Percentiles rank a stretch among this genome's conserved stretches.
Evolutionary conservation across 2,888 invertebrate genomes (phyloP).

Genomic region (Ethmia dodecea): DNA sequence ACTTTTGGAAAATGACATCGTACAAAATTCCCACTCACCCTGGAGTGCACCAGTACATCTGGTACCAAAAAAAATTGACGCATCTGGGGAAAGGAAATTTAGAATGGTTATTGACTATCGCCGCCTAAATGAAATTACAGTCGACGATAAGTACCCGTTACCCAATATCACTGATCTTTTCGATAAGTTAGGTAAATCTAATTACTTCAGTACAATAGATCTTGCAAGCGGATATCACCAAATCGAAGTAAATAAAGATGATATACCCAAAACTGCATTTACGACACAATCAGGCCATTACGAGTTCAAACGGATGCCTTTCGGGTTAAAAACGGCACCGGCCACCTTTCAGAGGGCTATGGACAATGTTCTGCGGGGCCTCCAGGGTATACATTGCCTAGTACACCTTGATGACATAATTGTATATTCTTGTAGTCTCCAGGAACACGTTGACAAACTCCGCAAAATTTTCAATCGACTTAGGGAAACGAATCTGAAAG

Average conservation of each 20-base stretch:
- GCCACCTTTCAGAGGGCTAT: slow-evolving; percentile 23
- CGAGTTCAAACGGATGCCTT: slow-evolving; percentile 7
- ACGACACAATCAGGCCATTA: slow-evolving; percentile 24
- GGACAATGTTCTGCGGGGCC: slow-evolving; percentile 20
- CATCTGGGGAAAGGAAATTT: slow-evolving; percentile 18
- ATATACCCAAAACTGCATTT: slow-evolving; percentile 12
- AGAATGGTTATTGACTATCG: slow-evolving; percentile 22
- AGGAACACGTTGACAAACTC: slow-evolving; percentile 22
- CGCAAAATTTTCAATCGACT: slow-evolving; percentile 21
- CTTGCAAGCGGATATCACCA: slow-evolving; percentile 15
- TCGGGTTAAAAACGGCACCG: slow-evolving; percentile 11
- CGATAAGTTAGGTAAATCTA: slow-evolving; percentile 10
- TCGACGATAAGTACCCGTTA: slow-evolving; percentile 13
- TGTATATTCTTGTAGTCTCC: slow-evolving; percentile 23
- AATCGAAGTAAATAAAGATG: slow-evolving; percentile 7
- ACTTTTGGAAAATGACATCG: slow-evolving; percentile 28
- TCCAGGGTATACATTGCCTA: slow-evolving; percentile 22
- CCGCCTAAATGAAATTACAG: slow-evolving; percentile 9
- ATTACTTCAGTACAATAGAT: slow-evolving; percentile 10
- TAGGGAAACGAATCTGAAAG: slow-evolving; percentile 15
- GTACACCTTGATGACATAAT: slow-evolving; percentile 34
- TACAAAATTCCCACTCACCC: slow-evolving; percentile 19
- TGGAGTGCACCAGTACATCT: slow-evolving; percentile 15
- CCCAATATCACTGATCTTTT: slow-evolving; percentile 13
- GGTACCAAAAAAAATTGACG: slow-evolving; percentile 20